Evolutionary conservation across 2,888 invertebrate species (phyloP).

Genomic region (Phengaris arion): DNA sequence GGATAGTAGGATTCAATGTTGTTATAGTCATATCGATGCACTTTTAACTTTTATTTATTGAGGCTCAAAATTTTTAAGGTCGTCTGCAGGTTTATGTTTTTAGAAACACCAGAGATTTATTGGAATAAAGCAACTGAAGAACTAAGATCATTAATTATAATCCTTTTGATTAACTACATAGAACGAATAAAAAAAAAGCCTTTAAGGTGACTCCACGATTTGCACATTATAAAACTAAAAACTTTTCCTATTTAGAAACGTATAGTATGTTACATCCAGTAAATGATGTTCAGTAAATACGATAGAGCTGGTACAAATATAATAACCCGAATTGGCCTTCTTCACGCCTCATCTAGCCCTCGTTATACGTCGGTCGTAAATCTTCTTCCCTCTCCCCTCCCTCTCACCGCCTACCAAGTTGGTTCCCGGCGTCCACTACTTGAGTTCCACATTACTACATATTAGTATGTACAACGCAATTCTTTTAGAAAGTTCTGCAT

Average conservation of each 20-base stretch:
- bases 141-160: too few species aligned
- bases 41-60: too few species aligned
- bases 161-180: too few species aligned
- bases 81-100: too few species aligned
- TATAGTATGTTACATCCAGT: neutral
- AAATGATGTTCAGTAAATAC: conserved; percentile 7
- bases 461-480: conserved; percentile 22
- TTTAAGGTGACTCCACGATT: too few species aligned
- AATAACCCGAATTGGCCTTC: conserved; percentile 76
- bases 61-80: too few species aligned
- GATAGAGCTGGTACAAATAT: conserved; percentile 55
- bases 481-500: neutral
- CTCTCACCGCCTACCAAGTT: conserved; percentile 42
- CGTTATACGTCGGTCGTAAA: conserved; percentile 78
- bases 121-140: too few species aligned
- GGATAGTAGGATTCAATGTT: too few species aligned
- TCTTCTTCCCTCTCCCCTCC: conserved; percentile 60
- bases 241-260: neutral
- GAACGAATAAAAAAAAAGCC: too few species aligned
- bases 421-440: conserved; percentile 61
- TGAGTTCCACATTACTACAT: conserved; percentile 57
- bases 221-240: neutral
- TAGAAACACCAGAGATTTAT: too few species aligned
- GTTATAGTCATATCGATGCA: too few species aligned
- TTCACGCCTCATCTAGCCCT: conserved; percentile 79